Evolutionary conservation across 2,888 invertebrate genomes (phyloP), one percentile per base, ranked within the genome.

Genomic region (Pantelozetes paolii): DNA sequence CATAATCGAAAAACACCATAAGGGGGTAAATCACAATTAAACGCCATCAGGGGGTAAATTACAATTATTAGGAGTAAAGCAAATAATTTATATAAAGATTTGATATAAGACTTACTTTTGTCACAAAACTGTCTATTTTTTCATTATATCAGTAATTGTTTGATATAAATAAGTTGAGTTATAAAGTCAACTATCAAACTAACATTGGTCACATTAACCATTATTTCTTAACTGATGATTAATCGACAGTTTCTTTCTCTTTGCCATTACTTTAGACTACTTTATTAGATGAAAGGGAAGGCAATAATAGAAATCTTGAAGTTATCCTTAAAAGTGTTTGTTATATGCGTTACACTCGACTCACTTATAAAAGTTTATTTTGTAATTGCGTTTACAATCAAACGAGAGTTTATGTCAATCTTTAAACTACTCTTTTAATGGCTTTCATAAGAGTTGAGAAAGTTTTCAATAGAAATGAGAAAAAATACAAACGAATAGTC

Each of bases 281-380:
- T 62, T 15, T 62, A 30, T n/a, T 18, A 62, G 62, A 32, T 62
- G 32, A 62, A 62, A 62, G 62, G 32, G 26, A 62, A 62, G 62
- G 62, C 62, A 62, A 62, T 62, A 28, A 30, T 30, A 62, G 62
- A 18, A 62, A n/a, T 62, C 62, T 36, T 32, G 15, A 59, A 62
- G 32, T 62, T 62, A 62, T 62, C 32, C 32, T 20, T 13, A 59
- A 59, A 54, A 23, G 23, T 23, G 23, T 20, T 23, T 26, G 23
- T 9, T 54, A 20, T 50, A 18, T 26, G 54, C n/a, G 3, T 6
- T 36, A 11, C 32, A 62, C 32, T 62, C 20, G 30, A 62, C 28
- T 62, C 62, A 62, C 32, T 62, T 62, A 62, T 62, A 62, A 62
- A 36, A 62, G 62, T 62, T 62, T 62, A 62, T 62, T 62, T 62